Evolutionary conservation across 2,888 invertebrate genomes (phyloP).

Genomic region (Pachydiplax longipennis): DNA sequence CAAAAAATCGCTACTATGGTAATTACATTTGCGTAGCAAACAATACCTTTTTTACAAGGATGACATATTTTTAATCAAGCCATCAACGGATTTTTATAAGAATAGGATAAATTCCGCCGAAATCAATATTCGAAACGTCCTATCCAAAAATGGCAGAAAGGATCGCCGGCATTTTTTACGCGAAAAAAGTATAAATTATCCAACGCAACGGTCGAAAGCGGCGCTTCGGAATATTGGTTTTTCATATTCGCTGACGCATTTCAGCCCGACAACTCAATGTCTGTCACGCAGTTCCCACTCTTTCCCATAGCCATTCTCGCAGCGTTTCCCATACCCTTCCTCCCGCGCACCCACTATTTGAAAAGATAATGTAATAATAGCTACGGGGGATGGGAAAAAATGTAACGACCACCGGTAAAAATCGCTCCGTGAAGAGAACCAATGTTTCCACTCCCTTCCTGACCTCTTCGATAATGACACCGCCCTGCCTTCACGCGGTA

Average conservation of each 20-base stretch:
- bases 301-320: neutral
- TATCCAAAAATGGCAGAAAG: conserved; percentile 3
- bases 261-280: conserved; percentile 36
- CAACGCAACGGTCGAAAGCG: conserved; percentile 19
- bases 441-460: neutral
- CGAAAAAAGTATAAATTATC: neutral
- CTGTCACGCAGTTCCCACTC: conserved; percentile 3
- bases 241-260: conserved; percentile 42
- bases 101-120: neutral
- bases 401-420: conserved; percentile 9
- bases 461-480: conserved; percentile 18
- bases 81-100: neutral
- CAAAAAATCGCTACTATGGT: neutral
- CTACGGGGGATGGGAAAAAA: conserved; percentile 1
- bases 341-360: conserved; percentile 12
- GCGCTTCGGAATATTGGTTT: conserved; percentile 25
- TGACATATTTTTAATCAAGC: too few relatives aligned
- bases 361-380: conserved; percentile 32
- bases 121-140: neutral
- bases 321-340: neutral
- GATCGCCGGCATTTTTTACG: neutral
- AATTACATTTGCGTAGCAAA: neutral
- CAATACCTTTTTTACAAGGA: neutral
- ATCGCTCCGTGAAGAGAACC: neutral
- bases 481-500: neutral